These are phyloP conservation scores for Calvadosia cruxmelitensis DNA, from an alignment of 30 jellyfish, hydroid and myxozoan genomes.

Conservation along the genomic window DNA sequence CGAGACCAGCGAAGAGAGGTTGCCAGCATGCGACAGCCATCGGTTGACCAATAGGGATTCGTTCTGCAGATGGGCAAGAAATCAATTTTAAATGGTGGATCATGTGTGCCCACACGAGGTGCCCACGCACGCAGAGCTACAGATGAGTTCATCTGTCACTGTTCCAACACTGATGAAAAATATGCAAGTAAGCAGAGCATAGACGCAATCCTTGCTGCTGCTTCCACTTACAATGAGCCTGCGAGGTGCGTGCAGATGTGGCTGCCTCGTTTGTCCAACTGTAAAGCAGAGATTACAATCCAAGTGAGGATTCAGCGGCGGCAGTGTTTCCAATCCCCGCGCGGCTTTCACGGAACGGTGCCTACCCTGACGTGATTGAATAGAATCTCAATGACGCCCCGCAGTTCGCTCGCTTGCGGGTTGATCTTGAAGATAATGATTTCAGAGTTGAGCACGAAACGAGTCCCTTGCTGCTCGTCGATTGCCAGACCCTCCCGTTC, in stretches of 20 bases:
- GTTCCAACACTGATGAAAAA: too few species aligned
- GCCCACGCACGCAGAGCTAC: not conserved
- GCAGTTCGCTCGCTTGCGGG: conserved; percentile 26
- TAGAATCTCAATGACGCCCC: conserved; percentile 19
- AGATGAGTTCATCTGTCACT: too few species aligned
- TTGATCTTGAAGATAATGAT: conserved; percentile 18
- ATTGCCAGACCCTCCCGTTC: too few species aligned
- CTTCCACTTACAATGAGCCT: not conserved
- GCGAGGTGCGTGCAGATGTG: not conserved
- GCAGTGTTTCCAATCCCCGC: not conserved
- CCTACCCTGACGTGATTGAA: conserved; percentile 33
- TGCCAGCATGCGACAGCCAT: conserved; percentile 22
- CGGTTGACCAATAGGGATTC: conserved; percentile 26
- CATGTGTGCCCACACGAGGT: not conserved
- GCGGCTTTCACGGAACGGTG: conserved; percentile 2
- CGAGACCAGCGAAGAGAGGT: conserved; percentile 27
- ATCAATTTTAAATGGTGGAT: too few species aligned
- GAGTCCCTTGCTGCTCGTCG: too few species aligned
- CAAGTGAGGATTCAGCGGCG: conserved; percentile 5
- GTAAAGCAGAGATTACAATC: not conserved
- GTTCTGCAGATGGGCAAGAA: conserved; percentile 7
- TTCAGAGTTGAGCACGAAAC: conserved; percentile 42
- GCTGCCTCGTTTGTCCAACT: not conserved
- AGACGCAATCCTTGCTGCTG: too few species aligned
- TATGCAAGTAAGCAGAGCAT: too few species aligned